A percentile compares a stretch with the other conserved stretches of the same genome.
Evolutionary conservation across 1,140 invertebrate genomes (phyloP).

Genomic region (Eueides isabella): DNA sequence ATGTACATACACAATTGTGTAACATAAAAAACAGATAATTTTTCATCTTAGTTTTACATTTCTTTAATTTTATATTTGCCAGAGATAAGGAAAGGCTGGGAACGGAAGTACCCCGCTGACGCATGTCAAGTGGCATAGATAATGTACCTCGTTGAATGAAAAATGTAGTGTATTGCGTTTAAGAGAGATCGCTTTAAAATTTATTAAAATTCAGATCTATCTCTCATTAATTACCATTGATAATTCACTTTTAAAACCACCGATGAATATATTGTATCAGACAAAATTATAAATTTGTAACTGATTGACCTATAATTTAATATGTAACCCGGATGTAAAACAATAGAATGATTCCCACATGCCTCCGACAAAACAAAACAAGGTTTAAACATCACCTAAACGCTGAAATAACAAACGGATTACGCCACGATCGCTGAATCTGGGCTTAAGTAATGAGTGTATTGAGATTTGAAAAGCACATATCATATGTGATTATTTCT

Average conservation of each 20-base stretch:
- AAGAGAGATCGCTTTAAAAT: background rate
- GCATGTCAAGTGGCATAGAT: constrained; percentile 58
- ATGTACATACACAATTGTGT: constrained; percentile 49
- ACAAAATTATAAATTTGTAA: background rate
- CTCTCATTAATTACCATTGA: background rate
- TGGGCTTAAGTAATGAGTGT: constrained; percentile 51
- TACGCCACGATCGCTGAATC: constrained; percentile 66
- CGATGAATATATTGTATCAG: background rate
- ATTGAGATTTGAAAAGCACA: constrained; percentile 36
- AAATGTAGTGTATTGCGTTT: constrained; percentile 23
- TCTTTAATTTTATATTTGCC: constrained; percentile 76
- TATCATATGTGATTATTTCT: constrained; percentile 22
- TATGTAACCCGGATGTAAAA: constrained; percentile 76
- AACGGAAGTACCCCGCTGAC: constrained; percentile 71
- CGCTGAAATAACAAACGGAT: constrained; percentile 80
- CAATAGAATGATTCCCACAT: constrained; percentile 81
- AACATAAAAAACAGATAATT: constrained; percentile 57
- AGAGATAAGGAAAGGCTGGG: constrained; percentile 69
- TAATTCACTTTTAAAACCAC: background rate
- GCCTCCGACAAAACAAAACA: constrained; percentile 78
- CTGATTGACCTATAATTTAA: constrained; percentile 36
- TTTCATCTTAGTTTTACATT: constrained; percentile 53
- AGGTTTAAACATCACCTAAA: constrained; percentile 74
- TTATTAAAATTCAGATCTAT: background rate
- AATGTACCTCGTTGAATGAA: constrained; percentile 48